A percentile compares a stretch with the other conserved stretches of the same genome.
These are phyloP conservation scores for Australoheros scitulus DNA, from an alignment of 2,113 vertebrate genomes.

Conservation along the genomic window DNA sequence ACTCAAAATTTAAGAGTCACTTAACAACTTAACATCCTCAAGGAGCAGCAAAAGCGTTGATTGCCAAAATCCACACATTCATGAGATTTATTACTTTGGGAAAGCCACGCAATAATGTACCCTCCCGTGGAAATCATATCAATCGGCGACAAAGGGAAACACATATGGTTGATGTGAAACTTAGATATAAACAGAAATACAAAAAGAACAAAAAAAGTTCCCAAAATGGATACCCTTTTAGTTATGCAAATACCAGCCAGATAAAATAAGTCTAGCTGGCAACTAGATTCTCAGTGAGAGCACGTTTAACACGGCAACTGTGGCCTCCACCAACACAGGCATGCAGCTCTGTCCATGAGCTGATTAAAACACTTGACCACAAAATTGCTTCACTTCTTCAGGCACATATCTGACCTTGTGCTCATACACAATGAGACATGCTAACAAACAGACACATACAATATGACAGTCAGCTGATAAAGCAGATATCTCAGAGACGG, in stretches of 20 bases:
- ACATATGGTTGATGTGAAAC: slow-evolving; percentile 32
- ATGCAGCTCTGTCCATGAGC: slow-evolving; percentile 31
- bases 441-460: slow-evolving; percentile 56
- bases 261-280: slow-evolving; percentile 35
- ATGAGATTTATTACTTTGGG: not conserved
- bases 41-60: not conserved
- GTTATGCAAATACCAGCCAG: slow-evolving; percentile 39
- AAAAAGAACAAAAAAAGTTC: slow-evolving; percentile 6
- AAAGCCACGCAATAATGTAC: not conserved
- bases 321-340: slow-evolving; percentile 28
- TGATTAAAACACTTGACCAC: slow-evolving; percentile 41
- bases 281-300: slow-evolving; percentile 19
- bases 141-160: slow-evolving; percentile 2
- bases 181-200: not conserved
- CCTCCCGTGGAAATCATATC: not conserved
- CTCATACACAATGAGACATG: slow-evolving; percentile 43
- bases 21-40: not conserved
- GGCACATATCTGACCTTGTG: slow-evolving; percentile 46
- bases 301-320: slow-evolving; percentile 22
- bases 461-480: slow-evolving; percentile 74
- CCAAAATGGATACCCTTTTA: slow-evolving; percentile 26
- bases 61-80: not conserved
- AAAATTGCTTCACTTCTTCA: slow-evolving; percentile 46
- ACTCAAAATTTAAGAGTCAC: not conserved
- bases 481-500: slow-evolving; percentile 46